Conservation (phyloP, 2,113 vertebrate genomes). For the Corythoichthys intestinalis region DNA sequence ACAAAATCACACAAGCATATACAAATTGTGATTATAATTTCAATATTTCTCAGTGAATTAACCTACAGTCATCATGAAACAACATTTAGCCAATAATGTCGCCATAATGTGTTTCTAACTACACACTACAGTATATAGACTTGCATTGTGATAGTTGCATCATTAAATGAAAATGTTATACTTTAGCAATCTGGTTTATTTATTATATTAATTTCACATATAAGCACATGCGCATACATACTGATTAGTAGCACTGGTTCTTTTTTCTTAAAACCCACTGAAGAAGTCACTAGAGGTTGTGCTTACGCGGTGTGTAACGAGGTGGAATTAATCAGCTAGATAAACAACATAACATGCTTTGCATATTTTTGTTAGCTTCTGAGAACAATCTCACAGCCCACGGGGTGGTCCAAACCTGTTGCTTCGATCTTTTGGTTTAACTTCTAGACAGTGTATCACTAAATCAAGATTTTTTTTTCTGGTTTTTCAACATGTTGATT, state of each 20-base stretch:
- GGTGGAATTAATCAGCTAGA: conserved; percentile 40
- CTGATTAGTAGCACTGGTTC: background rate
- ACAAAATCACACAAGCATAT: conserved; percentile 12
- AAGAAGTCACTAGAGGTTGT: background rate
- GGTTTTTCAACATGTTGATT: conserved; percentile 13
- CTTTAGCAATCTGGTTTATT: conserved; percentile 2
- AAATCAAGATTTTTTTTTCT: background rate
- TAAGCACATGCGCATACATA: background rate
- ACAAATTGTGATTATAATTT: conserved; percentile 13
- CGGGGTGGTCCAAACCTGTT: conserved; percentile 24
- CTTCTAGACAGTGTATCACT: conserved; percentile 1
- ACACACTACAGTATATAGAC: background rate
- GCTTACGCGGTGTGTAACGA: conserved; percentile 18
- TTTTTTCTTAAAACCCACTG: background rate
- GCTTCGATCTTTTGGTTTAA: conserved; percentile 28
- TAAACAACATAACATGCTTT: conserved; percentile 35
- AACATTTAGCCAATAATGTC: background rate
- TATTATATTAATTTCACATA: background rate
- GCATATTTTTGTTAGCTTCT: conserved; percentile 43
- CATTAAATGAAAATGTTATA: conserved; percentile 13
- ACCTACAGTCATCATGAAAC: background rate
- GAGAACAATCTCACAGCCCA: conserved; percentile 26
- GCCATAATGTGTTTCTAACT: background rate
- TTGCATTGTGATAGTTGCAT: background rate
- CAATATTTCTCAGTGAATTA: conserved; percentile 11